Percentiles rank a stretch among this genome's conserved stretches.
Conservation (phyloP, 1,140 invertebrate genomes). For the Drosophila sucinea region DNA sequence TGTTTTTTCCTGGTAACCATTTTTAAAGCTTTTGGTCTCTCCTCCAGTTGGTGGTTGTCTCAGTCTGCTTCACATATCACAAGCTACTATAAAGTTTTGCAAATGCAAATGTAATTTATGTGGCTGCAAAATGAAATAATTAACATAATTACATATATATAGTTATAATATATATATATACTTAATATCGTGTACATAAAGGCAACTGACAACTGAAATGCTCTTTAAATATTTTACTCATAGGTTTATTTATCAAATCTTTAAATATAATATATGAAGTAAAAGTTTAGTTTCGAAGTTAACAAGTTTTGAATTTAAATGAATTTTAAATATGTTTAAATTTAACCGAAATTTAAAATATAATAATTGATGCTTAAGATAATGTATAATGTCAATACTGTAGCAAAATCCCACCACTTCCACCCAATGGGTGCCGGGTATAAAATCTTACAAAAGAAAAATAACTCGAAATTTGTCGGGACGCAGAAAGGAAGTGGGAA, state of each 20-base stretch:
- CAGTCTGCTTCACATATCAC: conserved; percentile 4
- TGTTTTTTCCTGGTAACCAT: conserved; percentile 46
- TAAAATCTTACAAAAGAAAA: conserved; percentile 23
- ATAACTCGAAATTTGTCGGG: conserved; percentile 29
- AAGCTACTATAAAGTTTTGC: conserved; percentile 48
- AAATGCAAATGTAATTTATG: conserved; percentile 39
- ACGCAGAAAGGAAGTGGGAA: conserved; percentile 42
- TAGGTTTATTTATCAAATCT: too few relatives aligned
- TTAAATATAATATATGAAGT: too few relatives aligned
- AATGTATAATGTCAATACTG: too few relatives aligned
- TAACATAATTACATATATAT: neutral
- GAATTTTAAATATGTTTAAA: too few relatives aligned
- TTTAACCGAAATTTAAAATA: too few relatives aligned
- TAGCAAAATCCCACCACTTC: too few relatives aligned
- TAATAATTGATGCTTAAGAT: too few relatives aligned
- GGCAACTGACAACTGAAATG: neutral
- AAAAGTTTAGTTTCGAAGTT: too few relatives aligned
- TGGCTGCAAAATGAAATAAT: conserved; percentile 10
- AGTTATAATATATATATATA: neutral
- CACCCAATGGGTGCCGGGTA: too few relatives aligned
- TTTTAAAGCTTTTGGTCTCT: conserved; percentile 42
- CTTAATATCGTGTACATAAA: too few relatives aligned
- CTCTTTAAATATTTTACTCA: neutral
- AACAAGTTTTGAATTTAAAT: too few relatives aligned
- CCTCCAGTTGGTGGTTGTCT: conserved; percentile 20